Evolutionary conservation across 2,888 invertebrate genomes (phyloP).

Genomic region (Chesias legatella): DNA sequence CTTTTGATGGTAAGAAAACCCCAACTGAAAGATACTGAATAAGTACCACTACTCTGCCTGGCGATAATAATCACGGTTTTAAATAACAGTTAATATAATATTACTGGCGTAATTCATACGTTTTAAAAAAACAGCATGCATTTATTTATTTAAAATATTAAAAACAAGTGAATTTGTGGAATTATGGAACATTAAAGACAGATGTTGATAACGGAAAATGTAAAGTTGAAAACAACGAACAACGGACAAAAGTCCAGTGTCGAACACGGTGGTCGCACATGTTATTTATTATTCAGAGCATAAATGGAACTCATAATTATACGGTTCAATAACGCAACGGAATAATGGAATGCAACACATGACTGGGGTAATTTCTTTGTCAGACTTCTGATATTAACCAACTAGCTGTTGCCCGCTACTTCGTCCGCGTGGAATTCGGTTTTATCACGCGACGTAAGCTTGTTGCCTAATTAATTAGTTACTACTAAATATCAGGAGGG

Average conservation of each 20-base stretch:
- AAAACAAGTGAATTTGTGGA: too few relatives aligned
- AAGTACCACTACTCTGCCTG: too few relatives aligned
- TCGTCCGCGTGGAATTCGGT: too few relatives aligned
- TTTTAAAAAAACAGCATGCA: conserved; percentile 12
- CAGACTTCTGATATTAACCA: not conserved
- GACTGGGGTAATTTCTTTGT: conserved; percentile 2
- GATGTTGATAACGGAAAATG: conserved; percentile 21
- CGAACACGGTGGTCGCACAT: conserved; percentile 13
- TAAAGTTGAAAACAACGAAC: conserved; percentile 19
- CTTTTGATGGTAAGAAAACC: too few relatives aligned
- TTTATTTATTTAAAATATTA: conserved; percentile 24
- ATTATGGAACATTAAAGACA: conserved; percentile 23
- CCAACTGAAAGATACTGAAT: too few relatives aligned
- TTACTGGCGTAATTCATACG: conserved; percentile 14
- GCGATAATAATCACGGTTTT: too few relatives aligned
- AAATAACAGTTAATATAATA: conserved; percentile 13
- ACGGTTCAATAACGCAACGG: conserved; percentile 1
- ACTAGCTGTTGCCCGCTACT: too few relatives aligned
- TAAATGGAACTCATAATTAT: conserved; percentile 2
- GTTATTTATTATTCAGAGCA: conserved; percentile 12
- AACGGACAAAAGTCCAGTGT: conserved; percentile 13
- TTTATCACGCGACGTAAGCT: too few relatives aligned
- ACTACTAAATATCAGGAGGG: too few relatives aligned
- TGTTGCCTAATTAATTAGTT: too few relatives aligned
- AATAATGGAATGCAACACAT: conserved; percentile 7